These are phyloP conservation scores for Portunus trituberculatus DNA, from an alignment of 1,140 invertebrate species.

Conservation along the genomic window DNA sequence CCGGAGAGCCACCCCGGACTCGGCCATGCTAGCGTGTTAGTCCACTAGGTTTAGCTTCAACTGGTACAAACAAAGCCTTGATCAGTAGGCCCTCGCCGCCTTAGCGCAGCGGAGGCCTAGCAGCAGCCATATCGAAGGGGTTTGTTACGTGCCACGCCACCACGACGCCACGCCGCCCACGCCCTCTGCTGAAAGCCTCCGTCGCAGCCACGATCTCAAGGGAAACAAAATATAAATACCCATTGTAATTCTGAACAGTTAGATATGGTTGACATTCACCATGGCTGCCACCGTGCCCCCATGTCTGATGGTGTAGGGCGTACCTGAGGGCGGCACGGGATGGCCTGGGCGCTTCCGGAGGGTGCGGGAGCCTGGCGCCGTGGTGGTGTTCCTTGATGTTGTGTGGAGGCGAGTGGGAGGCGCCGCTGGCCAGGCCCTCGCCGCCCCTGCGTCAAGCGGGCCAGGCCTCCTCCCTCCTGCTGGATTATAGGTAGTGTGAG, in stretches of 20 bases:
- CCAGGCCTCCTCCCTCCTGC: neutral
- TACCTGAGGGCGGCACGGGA: neutral
- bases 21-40: slow-evolving; percentile 40
- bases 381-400: neutral
- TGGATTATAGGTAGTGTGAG: neutral
- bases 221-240: neutral
- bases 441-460: neutral
- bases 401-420: neutral
- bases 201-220: neutral
- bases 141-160: slow-evolving; percentile 44
- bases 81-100: slow-evolving; percentile 15
- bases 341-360: neutral
- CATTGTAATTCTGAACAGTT: neutral
- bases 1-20: neutral
- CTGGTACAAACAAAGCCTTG: slow-evolving; percentile 61
- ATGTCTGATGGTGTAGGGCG: neutral
- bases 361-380: slow-evolving; percentile 3
- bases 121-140: slow-evolving; percentile 55
- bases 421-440: neutral
- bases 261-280: neutral
- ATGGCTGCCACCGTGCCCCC: neutral
- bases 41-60: slow-evolving; percentile 35
- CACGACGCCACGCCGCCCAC: neutral
- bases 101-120: neutral
- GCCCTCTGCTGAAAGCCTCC: neutral